Evolutionary conservation across 2,113 vertebrate genomes (phyloP), one percentile per base, ranked within the genome.

Genomic region (Ailurus styani): DNA sequence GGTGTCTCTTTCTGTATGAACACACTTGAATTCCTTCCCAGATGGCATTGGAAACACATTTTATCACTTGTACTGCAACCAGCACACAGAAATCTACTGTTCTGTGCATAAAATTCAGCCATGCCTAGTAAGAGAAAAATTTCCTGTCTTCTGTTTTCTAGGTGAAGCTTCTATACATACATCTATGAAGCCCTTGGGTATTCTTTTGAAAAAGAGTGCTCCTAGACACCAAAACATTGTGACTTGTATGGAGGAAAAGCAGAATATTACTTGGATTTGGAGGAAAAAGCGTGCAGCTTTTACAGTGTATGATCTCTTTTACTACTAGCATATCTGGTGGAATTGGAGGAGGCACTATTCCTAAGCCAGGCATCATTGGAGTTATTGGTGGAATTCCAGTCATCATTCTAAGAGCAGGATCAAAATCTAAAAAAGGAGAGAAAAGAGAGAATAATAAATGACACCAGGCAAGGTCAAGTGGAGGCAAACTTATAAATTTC

Each of bases 271-370:
- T 99, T 97, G 99, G 99, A 98, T 99, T 99, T 12, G 99, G 99
- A 8, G 99, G 99, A 96, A 99, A 99, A 91, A 99, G 99, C 1
- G 99, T 99, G 98, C 99, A 99, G 99, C 98, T 99, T 98, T 99
- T 99, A 99, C 99, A 99, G 98, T 99, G 99, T 97, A 99, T 99
- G 98, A 99, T 99, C 98, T 99, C 99, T 98, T 99, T 99, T 34
- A 99, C 98, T 11, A 99, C 98, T 1, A 99, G 99, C 97, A 99
- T 96, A 93, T 99, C 99, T 40, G 99, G 99, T 40, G 99, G 99
- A 95, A 99, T 99, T 72, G 99, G 98, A 18, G 99, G 99, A 0
- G 99, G 99, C 42, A 99, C 99, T n/a, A 99, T 99, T 88, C 99
- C 99, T 93, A 99, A 98, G 94, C 99, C 99, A 2, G 99, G 99